Conservation (phyloP, 2,113 vertebrate genomes). For the Pachyramphus minor region DNA sequence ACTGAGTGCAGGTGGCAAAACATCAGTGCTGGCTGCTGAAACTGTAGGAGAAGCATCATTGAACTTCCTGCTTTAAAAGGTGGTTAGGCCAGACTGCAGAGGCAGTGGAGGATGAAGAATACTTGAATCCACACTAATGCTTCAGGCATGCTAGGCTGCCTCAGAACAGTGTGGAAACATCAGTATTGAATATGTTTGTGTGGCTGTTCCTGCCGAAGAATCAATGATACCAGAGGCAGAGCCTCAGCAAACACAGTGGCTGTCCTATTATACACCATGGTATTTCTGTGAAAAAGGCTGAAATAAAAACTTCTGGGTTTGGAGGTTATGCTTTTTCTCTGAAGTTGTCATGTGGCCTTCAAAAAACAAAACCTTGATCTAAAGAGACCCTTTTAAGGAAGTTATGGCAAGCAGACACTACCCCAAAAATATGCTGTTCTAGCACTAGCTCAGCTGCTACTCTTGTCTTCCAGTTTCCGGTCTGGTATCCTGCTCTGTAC, state of each 20-base stretch:
- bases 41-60: not conserved
- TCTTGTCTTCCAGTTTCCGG: slow-evolving; percentile 24
- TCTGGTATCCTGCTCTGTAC: slow-evolving; percentile 36
- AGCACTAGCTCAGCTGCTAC: slow-evolving; percentile 20
- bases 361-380: not conserved
- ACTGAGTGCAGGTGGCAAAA: not conserved
- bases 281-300: not conserved
- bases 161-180: not conserved
- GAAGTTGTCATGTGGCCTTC: not conserved
- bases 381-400: slow-evolving; percentile 14
- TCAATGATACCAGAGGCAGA: not conserved
- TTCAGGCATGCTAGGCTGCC: not conserved
- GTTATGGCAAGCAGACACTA: not conserved
- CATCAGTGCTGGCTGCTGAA: not conserved
- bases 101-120: not conserved
- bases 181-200: not conserved
- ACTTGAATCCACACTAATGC: not conserved
- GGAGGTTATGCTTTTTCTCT: not conserved
- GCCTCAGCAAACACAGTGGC: not conserved
- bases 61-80: not conserved
- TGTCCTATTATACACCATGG: not conserved
- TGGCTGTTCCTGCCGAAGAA: not conserved
- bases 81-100: not conserved
- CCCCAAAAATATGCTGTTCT: not conserved
- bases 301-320: not conserved